Evolutionary conservation across 2,113 vertebrate species (phyloP).

Genomic region (Silurus meridionalis): DNA sequence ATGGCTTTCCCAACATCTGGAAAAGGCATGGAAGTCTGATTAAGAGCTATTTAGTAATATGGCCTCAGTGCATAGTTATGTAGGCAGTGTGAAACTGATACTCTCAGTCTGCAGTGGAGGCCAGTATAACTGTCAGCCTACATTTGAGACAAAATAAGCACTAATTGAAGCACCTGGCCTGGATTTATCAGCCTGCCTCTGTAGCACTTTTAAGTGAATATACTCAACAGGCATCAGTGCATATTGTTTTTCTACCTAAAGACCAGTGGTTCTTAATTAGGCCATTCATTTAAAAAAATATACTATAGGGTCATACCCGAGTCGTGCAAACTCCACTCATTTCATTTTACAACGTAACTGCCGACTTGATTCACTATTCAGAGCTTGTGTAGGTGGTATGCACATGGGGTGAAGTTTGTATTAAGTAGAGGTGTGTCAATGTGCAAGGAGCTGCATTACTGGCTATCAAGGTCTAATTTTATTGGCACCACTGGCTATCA

Average conservation of each 20-base stretch:
- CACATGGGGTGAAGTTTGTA: background rate
- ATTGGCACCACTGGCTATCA: background rate
- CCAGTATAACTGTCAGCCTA: slow-evolving; percentile 9
- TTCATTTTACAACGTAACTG: background rate
- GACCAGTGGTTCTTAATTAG: background rate
- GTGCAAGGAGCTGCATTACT: background rate
- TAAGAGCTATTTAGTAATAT: slow-evolving; percentile 9
- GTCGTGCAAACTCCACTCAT: background rate
- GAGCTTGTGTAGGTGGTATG: background rate
- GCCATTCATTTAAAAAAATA: background rate
- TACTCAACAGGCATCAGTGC: background rate
- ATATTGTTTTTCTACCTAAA: background rate
- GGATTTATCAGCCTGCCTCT: background rate
- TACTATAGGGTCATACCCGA: background rate
- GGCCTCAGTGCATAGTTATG: slow-evolving; percentile 21
- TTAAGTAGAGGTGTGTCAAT: background rate
- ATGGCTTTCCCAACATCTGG: background rate
- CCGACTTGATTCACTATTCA: background rate
- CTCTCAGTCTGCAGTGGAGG: slow-evolving; percentile 15
- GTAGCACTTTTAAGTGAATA: background rate
- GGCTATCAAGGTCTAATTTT: background rate
- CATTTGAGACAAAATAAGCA: background rate
- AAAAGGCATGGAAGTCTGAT: slow-evolving; percentile 2
- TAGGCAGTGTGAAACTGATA: slow-evolving; percentile 9
- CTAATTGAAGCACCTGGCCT: slow-evolving; percentile 23